A percentile compares a stretch with the other conserved stretches of the same genome.
phyloP scores from a whole-genome alignment of 2,888 invertebrate genomes.

The Selenia dentaria region DNA sequence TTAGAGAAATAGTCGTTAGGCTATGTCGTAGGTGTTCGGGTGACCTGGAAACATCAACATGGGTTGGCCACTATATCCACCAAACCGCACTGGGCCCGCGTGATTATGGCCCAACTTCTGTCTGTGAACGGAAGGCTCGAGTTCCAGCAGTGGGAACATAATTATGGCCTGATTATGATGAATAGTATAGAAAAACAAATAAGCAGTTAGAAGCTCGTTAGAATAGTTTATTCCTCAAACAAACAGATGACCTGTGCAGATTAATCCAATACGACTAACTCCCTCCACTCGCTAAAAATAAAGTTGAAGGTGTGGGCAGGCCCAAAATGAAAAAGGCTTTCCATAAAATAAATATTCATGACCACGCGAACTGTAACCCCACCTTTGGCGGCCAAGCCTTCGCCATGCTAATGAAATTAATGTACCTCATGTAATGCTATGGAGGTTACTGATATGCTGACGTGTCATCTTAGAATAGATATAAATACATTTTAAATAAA shows the following conservation, averaged over 20 bases:
- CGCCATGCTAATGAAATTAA: conserved; percentile 54
- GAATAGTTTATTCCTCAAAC: conserved; percentile 9
- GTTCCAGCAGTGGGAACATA: too few species aligned
- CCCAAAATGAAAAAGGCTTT: conserved; percentile 53
- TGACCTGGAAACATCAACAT: too few species aligned
- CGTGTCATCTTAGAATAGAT: not conserved
- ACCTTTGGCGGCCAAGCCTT: conserved; percentile 62
- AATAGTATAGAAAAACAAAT: too few species aligned
- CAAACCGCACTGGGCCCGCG: too few species aligned
- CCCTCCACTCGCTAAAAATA: conserved; percentile 39
- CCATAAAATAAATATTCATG: conserved; percentile 70
- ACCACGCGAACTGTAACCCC: conserved; percentile 63
- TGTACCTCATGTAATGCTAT: conserved; percentile 20
- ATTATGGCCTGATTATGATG: too few species aligned
- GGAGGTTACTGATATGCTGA: conserved; percentile 16
- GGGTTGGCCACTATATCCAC: too few species aligned
- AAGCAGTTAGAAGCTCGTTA: too few species aligned
- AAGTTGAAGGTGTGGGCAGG: conserved; percentile 48
- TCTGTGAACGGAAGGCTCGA: too few species aligned
- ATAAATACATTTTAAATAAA: too few species aligned
- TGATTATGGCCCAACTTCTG: too few species aligned
- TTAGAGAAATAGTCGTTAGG: too few species aligned
- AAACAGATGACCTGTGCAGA: conserved; percentile 16
- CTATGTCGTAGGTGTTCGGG: too few species aligned
- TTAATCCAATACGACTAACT: conserved; percentile 3